A percentile compares a stretch with the other conserved stretches of the same genome.
Evolutionary conservation across 2,888 invertebrate genomes (phyloP).

Genomic region (Neocrepidodera transversa): DNA sequence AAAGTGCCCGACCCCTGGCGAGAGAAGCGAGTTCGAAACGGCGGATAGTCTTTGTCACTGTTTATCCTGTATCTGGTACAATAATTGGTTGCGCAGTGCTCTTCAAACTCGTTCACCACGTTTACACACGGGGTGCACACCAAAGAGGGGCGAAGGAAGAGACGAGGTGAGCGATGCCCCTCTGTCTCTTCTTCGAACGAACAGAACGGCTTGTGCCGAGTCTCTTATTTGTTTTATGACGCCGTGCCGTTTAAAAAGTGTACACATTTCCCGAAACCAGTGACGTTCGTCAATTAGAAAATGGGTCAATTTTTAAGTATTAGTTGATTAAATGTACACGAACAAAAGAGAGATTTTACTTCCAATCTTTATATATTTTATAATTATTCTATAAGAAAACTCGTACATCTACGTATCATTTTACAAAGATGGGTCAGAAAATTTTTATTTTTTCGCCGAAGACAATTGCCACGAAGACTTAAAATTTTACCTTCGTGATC

Average conservation of each 20-base stretch:
- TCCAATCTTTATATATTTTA: too few relatives aligned
- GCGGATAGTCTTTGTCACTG: conserved; percentile 53
- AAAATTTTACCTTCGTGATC: too few relatives aligned
- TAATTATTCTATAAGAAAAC: too few relatives aligned
- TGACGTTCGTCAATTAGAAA: too few relatives aligned
- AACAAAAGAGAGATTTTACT: too few relatives aligned
- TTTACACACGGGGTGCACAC: conserved; percentile 43
- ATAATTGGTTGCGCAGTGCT: conserved; percentile 57
- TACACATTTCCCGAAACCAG: conserved; percentile 28
- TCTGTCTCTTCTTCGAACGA: conserved; percentile 1
- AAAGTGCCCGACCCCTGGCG: conserved; percentile 22
- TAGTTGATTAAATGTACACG: too few relatives aligned
- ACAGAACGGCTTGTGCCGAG: conserved; percentile 11
- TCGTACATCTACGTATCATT: too few relatives aligned
- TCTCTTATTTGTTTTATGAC: conserved; percentile 40
- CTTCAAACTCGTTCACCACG: conserved; percentile 53
- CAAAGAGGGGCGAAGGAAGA: not conserved
- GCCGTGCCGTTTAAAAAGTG: conserved; percentile 34
- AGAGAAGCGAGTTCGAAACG: conserved; percentile 26
- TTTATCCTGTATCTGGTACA: conserved; percentile 57
- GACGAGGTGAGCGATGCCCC: not conserved
- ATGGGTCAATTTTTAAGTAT: too few relatives aligned
- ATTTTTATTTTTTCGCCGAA: too few relatives aligned
- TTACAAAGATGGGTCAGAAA: too few relatives aligned
- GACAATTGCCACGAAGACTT: too few relatives aligned